Evolutionary conservation across 2,888 invertebrate species (phyloP).

Genomic region (Harpalus rubripes): DNA sequence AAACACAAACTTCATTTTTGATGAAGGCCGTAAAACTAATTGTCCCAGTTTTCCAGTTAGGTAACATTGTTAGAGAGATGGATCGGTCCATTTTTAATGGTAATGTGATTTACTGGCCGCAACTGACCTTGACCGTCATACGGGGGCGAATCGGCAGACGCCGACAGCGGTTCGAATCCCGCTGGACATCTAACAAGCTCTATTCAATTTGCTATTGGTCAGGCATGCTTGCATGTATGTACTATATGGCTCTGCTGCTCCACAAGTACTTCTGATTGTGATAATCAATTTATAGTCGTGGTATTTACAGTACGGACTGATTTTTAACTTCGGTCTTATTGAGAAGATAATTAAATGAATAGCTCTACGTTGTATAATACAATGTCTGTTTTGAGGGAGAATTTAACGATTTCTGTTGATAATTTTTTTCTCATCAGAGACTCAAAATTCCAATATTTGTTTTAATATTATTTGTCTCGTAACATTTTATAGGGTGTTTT

Average conservation of each 20-base stretch:
- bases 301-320: background rate
- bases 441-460: too few relatives aligned
- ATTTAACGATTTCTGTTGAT: too few relatives aligned
- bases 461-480: too few relatives aligned
- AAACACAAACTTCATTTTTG: too few relatives aligned
- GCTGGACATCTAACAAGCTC: conserved; percentile 48
- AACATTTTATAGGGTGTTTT: too few relatives aligned
- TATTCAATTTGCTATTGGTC: conserved; percentile 63
- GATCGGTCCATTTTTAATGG: conserved; percentile 53
- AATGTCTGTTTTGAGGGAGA: too few relatives aligned
- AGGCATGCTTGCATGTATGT: conserved; percentile 15
- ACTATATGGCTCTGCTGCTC: background rate
- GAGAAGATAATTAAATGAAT: background rate
- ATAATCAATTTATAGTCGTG: background rate
- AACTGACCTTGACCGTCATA: conserved; percentile 55
- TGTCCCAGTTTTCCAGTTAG: conserved; percentile 18
- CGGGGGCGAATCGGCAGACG: background rate
- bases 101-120: conserved; percentile 53
- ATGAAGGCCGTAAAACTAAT: background rate
- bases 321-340: background rate
- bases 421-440: too few relatives aligned
- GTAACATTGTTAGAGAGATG: conserved; percentile 21
- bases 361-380: background rate
- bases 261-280: background rate
- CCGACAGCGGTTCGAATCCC: conserved; percentile 49